Evolutionary conservation across 2,888 invertebrate species (phyloP).

Genomic region (Chaetogeoica ovagalla): DNA sequence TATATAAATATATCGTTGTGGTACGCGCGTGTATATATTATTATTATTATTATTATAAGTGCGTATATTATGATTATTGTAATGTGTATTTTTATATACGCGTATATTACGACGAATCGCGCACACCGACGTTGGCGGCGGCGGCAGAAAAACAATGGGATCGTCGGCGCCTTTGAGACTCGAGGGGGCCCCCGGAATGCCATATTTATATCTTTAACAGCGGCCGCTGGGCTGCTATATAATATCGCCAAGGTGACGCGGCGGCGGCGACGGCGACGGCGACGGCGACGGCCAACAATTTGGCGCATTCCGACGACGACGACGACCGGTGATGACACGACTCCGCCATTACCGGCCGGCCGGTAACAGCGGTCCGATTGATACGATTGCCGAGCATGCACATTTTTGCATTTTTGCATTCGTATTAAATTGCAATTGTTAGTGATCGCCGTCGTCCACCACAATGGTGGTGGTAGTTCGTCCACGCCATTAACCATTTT

Average conservation of each 20-base stretch:
- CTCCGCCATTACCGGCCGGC: slow-evolving; percentile 36
- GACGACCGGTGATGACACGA: slow-evolving; percentile 42
- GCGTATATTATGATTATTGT: not conserved
- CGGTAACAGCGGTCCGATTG: slow-evolving; percentile 32
- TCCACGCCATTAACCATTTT: not conserved
- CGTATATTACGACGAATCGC: slow-evolving; percentile 7
- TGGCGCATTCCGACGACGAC: slow-evolving; percentile 44
- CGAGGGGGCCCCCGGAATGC: slow-evolving; percentile 46
- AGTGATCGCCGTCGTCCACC: not conserved
- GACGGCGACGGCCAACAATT: slow-evolving; percentile 40
- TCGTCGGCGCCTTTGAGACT: slow-evolving; percentile 52
- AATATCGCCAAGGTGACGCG: slow-evolving; percentile 51
- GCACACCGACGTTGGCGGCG: not conserved
- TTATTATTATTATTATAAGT: no score
- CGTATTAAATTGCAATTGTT: slow-evolving; percentile 43
- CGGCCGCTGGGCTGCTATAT: not conserved
- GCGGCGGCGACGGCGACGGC: not conserved
- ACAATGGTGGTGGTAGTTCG: slow-evolving; percentile 18
- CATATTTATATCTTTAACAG: slow-evolving; percentile 45
- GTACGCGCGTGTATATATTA: not conserved
- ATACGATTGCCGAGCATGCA: slow-evolving; percentile 1
- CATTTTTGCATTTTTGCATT: slow-evolving; percentile 34
- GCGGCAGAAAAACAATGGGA: slow-evolving; percentile 42
- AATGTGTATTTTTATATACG: not conserved
- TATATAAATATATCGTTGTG: not conserved